Evolutionary conservation across 2,888 invertebrate genomes (phyloP).

Genomic region (Syrista parreyssii): DNA sequence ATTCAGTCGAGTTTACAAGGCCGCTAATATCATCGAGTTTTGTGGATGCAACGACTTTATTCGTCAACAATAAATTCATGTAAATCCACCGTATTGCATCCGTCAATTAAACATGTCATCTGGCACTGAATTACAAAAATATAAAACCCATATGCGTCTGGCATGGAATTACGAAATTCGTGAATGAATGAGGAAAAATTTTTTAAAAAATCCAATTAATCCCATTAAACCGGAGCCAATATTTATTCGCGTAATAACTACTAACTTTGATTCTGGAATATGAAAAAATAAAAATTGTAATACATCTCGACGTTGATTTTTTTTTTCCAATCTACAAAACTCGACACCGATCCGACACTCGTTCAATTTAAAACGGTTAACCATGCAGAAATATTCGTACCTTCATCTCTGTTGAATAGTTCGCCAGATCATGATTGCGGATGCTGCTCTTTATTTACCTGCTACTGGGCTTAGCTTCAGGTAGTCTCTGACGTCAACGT

Average conservation of each 20-base stretch:
- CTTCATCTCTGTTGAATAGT: neutral
- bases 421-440: neutral
- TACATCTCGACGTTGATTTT: neutral
- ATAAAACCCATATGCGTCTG: neutral
- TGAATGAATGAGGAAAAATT: neutral
- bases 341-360: neutral
- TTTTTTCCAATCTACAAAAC: neutral
- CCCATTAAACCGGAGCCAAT: neutral
- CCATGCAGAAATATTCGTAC: neutral
- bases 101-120: neutral
- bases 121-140: neutral
- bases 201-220: neutral
- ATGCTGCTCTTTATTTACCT: neutral
- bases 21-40: neutral
- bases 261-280: neutral
- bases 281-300: neutral
- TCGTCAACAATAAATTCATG: neutral
- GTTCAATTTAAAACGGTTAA: neutral
- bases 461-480: too few relatives aligned
- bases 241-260: neutral
- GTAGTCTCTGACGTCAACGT: too few relatives aligned
- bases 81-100: neutral
- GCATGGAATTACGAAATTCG: neutral
- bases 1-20: neutral
- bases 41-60: neutral